Conservation (phyloP, 2,888 invertebrate species). For the Empis stercorea region DNA sequence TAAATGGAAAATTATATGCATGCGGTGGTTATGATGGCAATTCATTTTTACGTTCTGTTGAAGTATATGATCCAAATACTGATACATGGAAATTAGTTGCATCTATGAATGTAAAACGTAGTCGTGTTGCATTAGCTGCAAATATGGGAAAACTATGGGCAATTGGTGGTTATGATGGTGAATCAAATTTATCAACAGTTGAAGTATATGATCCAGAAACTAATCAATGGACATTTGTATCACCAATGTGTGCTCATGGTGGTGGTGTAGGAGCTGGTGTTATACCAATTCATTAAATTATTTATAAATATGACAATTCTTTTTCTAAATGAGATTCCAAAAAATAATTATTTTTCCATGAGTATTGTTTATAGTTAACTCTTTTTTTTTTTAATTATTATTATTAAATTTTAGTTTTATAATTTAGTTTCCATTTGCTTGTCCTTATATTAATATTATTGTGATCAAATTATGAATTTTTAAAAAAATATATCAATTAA, state of each 20-base stretch:
- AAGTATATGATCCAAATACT: conserved; percentile 61
- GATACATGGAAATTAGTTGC: conserved; percentile 67
- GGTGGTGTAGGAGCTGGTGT: conserved; percentile 85
- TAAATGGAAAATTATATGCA: conserved; percentile 70
- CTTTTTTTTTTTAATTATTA: no score
- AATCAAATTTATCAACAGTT: conserved; percentile 67
- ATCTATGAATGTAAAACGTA: conserved; percentile 70
- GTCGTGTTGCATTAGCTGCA: conserved; percentile 67
- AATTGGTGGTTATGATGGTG: conserved; percentile 68
- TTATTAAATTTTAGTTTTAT: no score
- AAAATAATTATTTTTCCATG: no score
- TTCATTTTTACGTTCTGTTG: conserved; percentile 68
- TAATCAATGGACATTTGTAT: conserved; percentile 59
- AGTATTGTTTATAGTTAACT: no score
- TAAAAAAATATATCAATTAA: no score
- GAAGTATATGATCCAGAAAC: conserved; percentile 67
- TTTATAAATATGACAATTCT: no score
- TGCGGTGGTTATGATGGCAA: conserved; percentile 79
- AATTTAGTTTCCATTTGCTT: no score
- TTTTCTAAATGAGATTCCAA: no score
- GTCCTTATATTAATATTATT: no score
- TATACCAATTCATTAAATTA: conserved; percentile 41
- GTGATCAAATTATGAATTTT: no score
- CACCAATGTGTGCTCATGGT: conserved; percentile 74
- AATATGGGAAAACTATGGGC: conserved; percentile 77